Conservation (phyloP, 2,888 invertebrate species). For the Chromoteleia sp. region DNA sequence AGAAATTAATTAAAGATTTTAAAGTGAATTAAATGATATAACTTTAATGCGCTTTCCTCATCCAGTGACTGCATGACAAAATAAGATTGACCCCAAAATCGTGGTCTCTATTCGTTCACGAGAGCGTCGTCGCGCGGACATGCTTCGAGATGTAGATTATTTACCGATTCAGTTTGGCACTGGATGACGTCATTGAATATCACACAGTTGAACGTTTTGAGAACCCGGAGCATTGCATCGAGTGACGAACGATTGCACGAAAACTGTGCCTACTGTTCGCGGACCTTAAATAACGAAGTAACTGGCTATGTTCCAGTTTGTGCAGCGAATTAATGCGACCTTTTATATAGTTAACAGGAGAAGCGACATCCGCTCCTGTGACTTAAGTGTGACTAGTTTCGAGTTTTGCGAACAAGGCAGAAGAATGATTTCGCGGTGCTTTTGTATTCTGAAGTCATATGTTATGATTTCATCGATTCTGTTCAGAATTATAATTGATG, state of each 20-base stretch:
- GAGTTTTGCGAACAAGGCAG: not conserved
- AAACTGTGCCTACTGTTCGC: not conserved
- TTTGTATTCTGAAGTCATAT: not conserved
- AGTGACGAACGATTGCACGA: not conserved
- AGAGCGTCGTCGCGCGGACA: not conserved
- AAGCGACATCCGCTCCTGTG: not conserved
- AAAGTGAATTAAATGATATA: not conserved
- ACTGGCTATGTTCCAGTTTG: constrained; percentile 2
- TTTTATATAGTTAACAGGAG: not conserved
- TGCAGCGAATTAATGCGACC: not conserved
- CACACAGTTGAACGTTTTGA: not conserved
- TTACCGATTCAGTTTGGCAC: not conserved
- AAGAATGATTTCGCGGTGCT: not conserved
- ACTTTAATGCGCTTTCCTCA: too few relatives aligned
- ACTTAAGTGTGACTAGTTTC: not conserved
- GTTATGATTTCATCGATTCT: not conserved
- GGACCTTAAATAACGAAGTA: not conserved
- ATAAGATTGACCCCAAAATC: not conserved
- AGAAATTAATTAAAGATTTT: not conserved
- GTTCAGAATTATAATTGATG: not conserved
- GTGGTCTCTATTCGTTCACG: not conserved
- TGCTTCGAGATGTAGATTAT: not conserved
- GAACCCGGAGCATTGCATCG: not conserved
- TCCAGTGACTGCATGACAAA: not conserved
- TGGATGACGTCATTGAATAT: not conserved